Conservation (phyloP, 2,888 invertebrate species). For the Drosophila crucigera region DNA sequence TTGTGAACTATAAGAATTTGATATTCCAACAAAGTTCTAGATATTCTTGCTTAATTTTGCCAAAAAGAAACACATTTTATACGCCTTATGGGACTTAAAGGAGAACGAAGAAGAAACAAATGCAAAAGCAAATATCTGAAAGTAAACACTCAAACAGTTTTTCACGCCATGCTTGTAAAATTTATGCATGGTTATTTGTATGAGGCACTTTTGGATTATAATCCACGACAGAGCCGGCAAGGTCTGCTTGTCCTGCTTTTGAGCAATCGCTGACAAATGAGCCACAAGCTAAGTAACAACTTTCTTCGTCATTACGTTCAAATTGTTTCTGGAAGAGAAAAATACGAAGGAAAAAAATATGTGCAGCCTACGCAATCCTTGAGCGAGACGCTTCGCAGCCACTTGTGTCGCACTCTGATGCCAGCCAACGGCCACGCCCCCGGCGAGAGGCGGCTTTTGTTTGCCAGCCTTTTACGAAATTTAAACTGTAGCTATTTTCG, state of each 20-base stretch:
- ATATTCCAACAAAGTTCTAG: background rate
- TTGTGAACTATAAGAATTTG: background rate
- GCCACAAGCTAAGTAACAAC: slow-evolving; percentile 81
- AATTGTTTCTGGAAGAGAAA: slow-evolving; percentile 65
- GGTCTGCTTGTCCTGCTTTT: slow-evolving; percentile 5
- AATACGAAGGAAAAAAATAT: slow-evolving; percentile 9
- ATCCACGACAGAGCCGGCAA: slow-evolving; percentile 22
- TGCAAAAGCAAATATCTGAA: slow-evolving; percentile 51
- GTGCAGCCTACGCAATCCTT: slow-evolving; percentile 52
- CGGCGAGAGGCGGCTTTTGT: background rate
- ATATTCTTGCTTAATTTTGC: background rate
- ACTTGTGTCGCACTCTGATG: slow-evolving; percentile 67
- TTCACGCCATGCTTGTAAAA: slow-evolving; percentile 65
- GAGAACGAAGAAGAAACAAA: slow-evolving; percentile 27
- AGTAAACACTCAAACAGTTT: slow-evolving; percentile 51
- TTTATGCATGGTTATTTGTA: slow-evolving; percentile 74
- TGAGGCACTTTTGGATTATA: slow-evolving; percentile 62
- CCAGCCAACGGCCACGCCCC: slow-evolving; percentile 63
- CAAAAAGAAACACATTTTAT: slow-evolving; percentile 14
- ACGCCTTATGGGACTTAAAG: slow-evolving; percentile 12
- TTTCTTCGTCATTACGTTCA: slow-evolving; percentile 79
- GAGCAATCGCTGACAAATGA: slow-evolving; percentile 79
- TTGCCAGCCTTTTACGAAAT: background rate
- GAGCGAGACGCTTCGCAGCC: slow-evolving; percentile 25
- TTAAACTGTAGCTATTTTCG: slow-evolving; percentile 65